A percentile compares a stretch with the other conserved stretches of the same genome.
Conservation (phyloP, 2,113 vertebrate genomes). For the Paraplagusia blochii region DNA sequence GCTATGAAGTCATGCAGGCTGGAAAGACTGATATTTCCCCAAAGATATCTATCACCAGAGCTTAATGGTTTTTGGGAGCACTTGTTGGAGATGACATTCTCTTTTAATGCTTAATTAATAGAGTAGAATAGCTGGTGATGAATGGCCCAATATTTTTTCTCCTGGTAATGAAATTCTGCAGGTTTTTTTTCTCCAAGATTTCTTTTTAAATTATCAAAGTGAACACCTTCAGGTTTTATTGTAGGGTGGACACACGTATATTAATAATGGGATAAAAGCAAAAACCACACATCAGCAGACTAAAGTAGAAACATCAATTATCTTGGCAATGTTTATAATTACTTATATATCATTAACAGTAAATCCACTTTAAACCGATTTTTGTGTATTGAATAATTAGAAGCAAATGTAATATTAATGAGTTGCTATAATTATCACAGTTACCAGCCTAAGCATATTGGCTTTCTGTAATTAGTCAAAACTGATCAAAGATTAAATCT, state of each 20-base stretch:
- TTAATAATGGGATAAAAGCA: slow-evolving; percentile 24
- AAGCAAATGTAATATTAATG: too few relatives aligned
- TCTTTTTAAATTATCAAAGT: slow-evolving; percentile 46
- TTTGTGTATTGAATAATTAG: too few relatives aligned
- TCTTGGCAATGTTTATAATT: not conserved
- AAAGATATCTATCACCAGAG: slow-evolving; percentile 52
- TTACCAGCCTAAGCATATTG: too few relatives aligned
- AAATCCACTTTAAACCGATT: too few relatives aligned
- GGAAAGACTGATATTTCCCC: slow-evolving; percentile 57
- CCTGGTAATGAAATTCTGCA: slow-evolving; percentile 50
- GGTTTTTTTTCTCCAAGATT: slow-evolving; percentile 9
- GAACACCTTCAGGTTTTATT: slow-evolving; percentile 9
- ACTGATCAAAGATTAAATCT: too few relatives aligned
- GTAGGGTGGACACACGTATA: slow-evolving; percentile 34
- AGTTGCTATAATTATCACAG: too few relatives aligned
- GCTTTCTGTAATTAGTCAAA: too few relatives aligned
- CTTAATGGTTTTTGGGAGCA: slow-evolving; percentile 58
- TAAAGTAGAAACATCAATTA: not conserved
- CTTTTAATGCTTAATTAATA: slow-evolving; percentile 68
- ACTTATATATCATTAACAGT: too few relatives aligned
- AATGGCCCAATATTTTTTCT: slow-evolving; percentile 46
- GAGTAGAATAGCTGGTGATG: slow-evolving; percentile 56
- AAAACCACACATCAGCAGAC: not conserved
- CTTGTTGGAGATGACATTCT: slow-evolving; percentile 41
- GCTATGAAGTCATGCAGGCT: slow-evolving; percentile 26